Percentiles rank a stretch among this genome's conserved stretches.
These are phyloP conservation scores for Orcinus orca DNA, from an alignment of 2,113 vertebrate species.

Conservation along the genomic window DNA sequence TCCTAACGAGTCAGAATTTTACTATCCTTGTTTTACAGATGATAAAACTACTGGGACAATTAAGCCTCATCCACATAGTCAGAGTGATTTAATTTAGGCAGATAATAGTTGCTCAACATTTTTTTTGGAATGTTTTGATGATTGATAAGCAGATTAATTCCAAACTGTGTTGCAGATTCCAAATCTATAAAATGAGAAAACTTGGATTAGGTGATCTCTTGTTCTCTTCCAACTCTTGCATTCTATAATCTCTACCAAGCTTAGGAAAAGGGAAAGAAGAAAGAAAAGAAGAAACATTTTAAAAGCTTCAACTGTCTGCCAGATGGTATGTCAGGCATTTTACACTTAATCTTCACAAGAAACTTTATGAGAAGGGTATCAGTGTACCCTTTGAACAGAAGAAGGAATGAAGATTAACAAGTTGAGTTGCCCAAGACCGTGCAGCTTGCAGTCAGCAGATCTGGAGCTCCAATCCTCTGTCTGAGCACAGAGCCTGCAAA, in stretches of 20 bases:
- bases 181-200: slow-evolving; percentile 9
- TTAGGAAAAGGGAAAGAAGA: neutral
- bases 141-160: slow-evolving; percentile 6
- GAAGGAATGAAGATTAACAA: no score
- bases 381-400: neutral
- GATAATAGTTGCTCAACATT: neutral
- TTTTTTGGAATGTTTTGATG: neutral
- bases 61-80: neutral
- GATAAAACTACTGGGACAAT: neutral
- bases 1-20: neutral
- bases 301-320: neutral
- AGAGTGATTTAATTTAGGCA: neutral
- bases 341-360: neutral
- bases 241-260: neutral
- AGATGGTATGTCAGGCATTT: neutral
- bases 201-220: neutral
- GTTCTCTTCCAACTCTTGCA: neutral
- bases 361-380: neutral
- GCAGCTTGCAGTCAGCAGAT: neutral
- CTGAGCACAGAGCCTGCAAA: neutral
- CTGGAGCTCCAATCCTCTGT: neutral
- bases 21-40: neutral
- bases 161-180: neutral
- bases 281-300: neutral
- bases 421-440: neutral